Evolutionary conservation across 2,888 invertebrate genomes (phyloP), one percentile per base, ranked within the genome.

Genomic region (Diadromus collaris): DNA sequence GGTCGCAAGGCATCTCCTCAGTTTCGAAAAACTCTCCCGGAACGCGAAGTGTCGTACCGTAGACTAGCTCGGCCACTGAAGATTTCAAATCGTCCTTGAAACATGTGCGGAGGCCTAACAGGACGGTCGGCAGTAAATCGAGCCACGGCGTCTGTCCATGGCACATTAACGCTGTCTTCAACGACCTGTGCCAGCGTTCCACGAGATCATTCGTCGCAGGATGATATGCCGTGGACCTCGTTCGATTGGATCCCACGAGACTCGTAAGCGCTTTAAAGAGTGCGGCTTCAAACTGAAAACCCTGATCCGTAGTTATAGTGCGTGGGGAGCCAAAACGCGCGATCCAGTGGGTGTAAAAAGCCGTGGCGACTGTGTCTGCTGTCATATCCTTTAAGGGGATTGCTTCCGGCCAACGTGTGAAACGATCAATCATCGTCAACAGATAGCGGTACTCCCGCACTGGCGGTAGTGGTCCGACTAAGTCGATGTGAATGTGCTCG

Each of bases 101-200:
- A 4, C 41, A 44, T 2, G 70, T 68, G 2, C 78, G 75, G 3
- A 81, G 61, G 1, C 83, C 83, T 1, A 86, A 72, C 9, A 85
- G 74, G 2, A 83, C 76, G 60, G 76, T 78, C 6, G 85, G 83
- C 10, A 86, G 70, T 5, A 76, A 58, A 13, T 78, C 70, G 6
- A 48, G 27, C 85, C 85, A 86, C 27, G 54, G 13, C 13, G 21
- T 10, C 48, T 21, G 29, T 13, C 10, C 63, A 34, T 82, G 79
- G 27, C 81, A 79, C 73, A 64, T 81, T n/a, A 86, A 67, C 29
- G 86, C 79, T 1, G 85, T 81, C 72, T 88, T 88, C 32, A 88
- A 74, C 27, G 78, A 75, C 2, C 87, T 75, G 63, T 88, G 86
- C 60, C 83, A 82, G 13, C 86, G 69, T 69, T 89, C 87, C 2